Evolutionary conservation across 2,113 vertebrate genomes (phyloP), one percentile per base, ranked within the genome.

Genomic region (Tiliqua scincoides): DNA sequence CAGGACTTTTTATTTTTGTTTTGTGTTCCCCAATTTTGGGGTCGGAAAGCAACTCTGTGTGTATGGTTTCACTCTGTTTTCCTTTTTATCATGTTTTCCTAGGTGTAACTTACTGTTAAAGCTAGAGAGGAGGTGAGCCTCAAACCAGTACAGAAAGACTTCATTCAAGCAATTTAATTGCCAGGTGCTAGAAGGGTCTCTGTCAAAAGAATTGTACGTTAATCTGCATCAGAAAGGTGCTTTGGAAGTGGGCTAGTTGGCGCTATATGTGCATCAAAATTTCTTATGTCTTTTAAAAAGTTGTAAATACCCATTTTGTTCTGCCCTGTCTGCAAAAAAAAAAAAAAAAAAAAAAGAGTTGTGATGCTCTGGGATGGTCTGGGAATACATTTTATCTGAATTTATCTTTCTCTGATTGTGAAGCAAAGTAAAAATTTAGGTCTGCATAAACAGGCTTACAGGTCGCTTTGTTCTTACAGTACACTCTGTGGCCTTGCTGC

Each of bases 1-100:
- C 94, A 93, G 94, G 93, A 61, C 71, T 89, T 94, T 94, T 94
- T 94, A 52, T 84, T 83, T 87, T 91, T 79, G 61, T 89, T 14
- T 78, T 54, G 65, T 67, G n/a, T 52, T 25, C 75, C 30, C 30
- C 91, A 91, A 94, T 20, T 82, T 70, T 40, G 57, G 23, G 21
- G 62, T 52, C 73, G 25, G 88, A 83, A 93, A 91, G 79, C 21
- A 81, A 85, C 52, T 82, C 62, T 4, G 0, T 68, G 48, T 85
- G 75, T 82, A 75, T 74, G 27, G 10, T 90, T 92, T 85, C 89
- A 85, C 32, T 71, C 32, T 37, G 2, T 71, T 6, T 48, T 17
- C 68, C 32, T 2, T 63, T 79, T 57, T 23, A 9, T 32, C 8
- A 54, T 20, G n/a, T 82, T 10, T 8, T 40, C 25, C 37, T n/a